Evolutionary conservation across 92 coral and sea anemone species (phyloP), one percentile per base, ranked within the genome.

Genomic region (Phenganax stokvisi): DNA sequence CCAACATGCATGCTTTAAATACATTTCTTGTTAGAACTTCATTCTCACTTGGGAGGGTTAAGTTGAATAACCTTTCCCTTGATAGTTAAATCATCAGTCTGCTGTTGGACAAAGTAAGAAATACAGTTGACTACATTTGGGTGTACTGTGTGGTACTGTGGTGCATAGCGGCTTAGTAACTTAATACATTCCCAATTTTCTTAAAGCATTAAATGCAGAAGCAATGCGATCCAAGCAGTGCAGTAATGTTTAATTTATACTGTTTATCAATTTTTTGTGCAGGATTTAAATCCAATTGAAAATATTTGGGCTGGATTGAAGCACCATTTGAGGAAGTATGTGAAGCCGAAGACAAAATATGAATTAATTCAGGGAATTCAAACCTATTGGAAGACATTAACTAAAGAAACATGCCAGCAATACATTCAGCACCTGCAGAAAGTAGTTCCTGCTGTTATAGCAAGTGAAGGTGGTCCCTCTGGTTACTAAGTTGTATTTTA

Each of bases 391-490:
- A 80, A 71, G 30, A 67, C 79, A 1, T 66, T 85, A 3, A 72
- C 88, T 7, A 63, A 65, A 56, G 88, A 85, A 29, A 85, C 81
- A 75, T 80, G 85, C 56, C 73, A 63, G 44, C 12, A 37, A 31
- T 85, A 85, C n/a, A 85, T 85, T 73, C 62, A 84, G 11, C 80
- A 80, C 31, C 54, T 72, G 16, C 7, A 80, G 11, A 79, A 85
- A 57, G 85, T 80, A 30, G 29, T 81, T 74, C 84, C 85, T 31
- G 78, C 77, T 8, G 85, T 85, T 28, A 74, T 85, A 37, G 74
- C 74, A 65, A 71, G 72, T 28, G 80, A 85, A 71, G 87, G 81
- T 61, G 72, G 63, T 73, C 74, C 81, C 16, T 83, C 86, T 73
- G 86, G 84, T 57, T 83, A 83, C 30, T 83, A 55, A 83, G 25